phyloP scores from a whole-genome alignment of 2,888 invertebrate species.

The Scaptomyza polygonia region DNA sequence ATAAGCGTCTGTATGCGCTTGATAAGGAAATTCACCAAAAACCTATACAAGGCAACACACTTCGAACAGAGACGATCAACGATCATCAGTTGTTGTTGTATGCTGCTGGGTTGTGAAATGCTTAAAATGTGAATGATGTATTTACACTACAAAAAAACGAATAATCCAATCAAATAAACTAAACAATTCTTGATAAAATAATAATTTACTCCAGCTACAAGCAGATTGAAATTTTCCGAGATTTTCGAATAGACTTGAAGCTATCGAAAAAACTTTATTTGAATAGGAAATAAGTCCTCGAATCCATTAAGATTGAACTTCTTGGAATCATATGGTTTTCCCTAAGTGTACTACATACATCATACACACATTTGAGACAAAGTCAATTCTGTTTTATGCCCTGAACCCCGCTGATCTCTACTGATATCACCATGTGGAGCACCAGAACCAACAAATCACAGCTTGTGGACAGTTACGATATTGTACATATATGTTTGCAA shows the following conservation, averaged over 20 bases:
- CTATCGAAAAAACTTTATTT: not conserved
- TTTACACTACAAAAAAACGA: not conserved
- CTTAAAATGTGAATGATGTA: constrained; percentile 49
- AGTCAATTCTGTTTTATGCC: constrained; percentile 42
- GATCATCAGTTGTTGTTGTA: constrained; percentile 36
- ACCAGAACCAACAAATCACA: constrained; percentile 2
- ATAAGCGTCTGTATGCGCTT: constrained; percentile 64
- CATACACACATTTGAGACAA: constrained; percentile 19
- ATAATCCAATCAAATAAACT: not conserved
- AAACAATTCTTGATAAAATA: too few relatives aligned
- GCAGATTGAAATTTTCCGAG: too few relatives aligned
- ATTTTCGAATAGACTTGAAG: too few relatives aligned
- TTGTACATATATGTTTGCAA: constrained; percentile 8
- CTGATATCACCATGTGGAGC: constrained; percentile 59
- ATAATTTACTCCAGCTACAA: not conserved
- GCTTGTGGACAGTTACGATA: constrained; percentile 37
- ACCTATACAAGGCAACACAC: constrained; percentile 19
- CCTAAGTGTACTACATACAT: not conserved
- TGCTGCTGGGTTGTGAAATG: constrained; percentile 49
- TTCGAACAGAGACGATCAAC: constrained; percentile 47
- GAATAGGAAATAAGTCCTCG: not conserved
- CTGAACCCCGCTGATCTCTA: constrained; percentile 67
- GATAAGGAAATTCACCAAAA: constrained; percentile 59
- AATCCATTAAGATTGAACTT: not conserved
- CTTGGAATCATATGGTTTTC: constrained; percentile 1